A percentile compares a stretch with the other conserved stretches of the same genome.
phyloP scores from a whole-genome alignment of 2,888 invertebrate species.

The Atethmia centrago region DNA sequence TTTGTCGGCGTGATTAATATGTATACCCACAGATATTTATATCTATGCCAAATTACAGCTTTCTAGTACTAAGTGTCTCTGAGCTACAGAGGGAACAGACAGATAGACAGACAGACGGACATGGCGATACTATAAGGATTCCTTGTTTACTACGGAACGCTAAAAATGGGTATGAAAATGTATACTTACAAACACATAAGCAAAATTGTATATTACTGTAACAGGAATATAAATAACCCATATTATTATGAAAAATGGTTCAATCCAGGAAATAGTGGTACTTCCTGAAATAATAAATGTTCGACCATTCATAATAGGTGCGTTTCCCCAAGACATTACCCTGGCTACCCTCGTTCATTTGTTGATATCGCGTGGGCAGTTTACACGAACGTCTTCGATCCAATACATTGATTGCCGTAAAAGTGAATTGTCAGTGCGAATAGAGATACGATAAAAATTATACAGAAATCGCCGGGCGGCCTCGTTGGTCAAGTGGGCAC shows the following conservation, averaged over 20 bases:
- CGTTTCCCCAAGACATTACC: conserved; percentile 42
- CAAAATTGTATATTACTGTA: conserved; percentile 3
- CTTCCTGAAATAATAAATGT: conserved; percentile 54
- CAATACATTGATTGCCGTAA: conserved; percentile 44
- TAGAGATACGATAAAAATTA: conserved; percentile 25
- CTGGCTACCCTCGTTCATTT: conserved; percentile 22
- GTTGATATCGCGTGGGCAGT: conserved; percentile 25
- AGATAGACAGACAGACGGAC: too few relatives aligned
- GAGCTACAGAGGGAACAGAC: too few relatives aligned
- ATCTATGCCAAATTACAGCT: too few relatives aligned
- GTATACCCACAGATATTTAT: too few relatives aligned
- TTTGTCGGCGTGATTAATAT: too few relatives aligned
- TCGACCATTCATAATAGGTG: conserved; percentile 38
- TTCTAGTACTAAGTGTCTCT: too few relatives aligned
- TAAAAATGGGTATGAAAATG: not conserved
- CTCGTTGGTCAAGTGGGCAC: too few relatives aligned
- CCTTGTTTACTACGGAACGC: too few relatives aligned
- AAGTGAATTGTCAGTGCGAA: conserved; percentile 41
- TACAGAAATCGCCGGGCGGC: too few relatives aligned
- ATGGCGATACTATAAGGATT: too few relatives aligned
- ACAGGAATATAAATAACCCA: conserved; percentile 34
- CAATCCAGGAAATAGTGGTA: conserved; percentile 26
- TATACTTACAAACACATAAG: not conserved
- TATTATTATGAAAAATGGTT: conserved; percentile 40
- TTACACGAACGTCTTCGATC: conserved; percentile 19